These are phyloP conservation scores for Samia ricini DNA, from an alignment of 1,140 invertebrate species.

Conservation along the genomic window DNA sequence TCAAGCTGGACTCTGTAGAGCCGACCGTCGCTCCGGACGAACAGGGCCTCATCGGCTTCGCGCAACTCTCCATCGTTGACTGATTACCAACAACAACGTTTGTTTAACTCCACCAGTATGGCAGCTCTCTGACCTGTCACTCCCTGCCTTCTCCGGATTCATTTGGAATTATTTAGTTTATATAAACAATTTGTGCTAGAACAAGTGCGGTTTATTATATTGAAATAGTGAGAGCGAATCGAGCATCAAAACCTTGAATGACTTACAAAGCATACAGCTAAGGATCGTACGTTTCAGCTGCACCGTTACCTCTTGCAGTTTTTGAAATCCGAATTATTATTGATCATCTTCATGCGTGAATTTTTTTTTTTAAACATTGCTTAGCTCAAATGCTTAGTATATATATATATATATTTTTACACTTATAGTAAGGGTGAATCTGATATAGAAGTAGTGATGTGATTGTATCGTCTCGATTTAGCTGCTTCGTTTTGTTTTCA, in stretches of 20 bases:
- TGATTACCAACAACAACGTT: slow-evolving; percentile 55
- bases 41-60: slow-evolving; percentile 96
- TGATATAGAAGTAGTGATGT: slow-evolving; percentile 61
- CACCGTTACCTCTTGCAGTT: slow-evolving; percentile 2
- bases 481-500: slow-evolving; percentile 33
- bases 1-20: slow-evolving; percentile 86
- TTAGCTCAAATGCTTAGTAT: slow-evolving; percentile 42
- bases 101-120: not conserved
- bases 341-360: slow-evolving; percentile 13
- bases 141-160: not conserved
- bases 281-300: not conserved
- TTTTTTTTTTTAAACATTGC: slow-evolving; percentile 12
- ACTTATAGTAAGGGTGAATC: slow-evolving; percentile 51
- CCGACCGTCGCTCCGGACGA: slow-evolving; percentile 94
- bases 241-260: no score
- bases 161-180: not conserved
- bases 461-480: slow-evolving; percentile 51
- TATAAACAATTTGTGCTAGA: not conserved
- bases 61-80: slow-evolving; percentile 95
- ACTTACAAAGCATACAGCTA: no score
- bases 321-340: slow-evolving; percentile 33
- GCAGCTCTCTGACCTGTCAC: not conserved
- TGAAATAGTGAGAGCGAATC: no score
- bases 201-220: not conserved
- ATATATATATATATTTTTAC: slow-evolving; percentile 46